Evolutionary conservation across 2,797 vertebrate species (phyloP).

Genomic region (Dicrostonyx torquatus): DNA sequence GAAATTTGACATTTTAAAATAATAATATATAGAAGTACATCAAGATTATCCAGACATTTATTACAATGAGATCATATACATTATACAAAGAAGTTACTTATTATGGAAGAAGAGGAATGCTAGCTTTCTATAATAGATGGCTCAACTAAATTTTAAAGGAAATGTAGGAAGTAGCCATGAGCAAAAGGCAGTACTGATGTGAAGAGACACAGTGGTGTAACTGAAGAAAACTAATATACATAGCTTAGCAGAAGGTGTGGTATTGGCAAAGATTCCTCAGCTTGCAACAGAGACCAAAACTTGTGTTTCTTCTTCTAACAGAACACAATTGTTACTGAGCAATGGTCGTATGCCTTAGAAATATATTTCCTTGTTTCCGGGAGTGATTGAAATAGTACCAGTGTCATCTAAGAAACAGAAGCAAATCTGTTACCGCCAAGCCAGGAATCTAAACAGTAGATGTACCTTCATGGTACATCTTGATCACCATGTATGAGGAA

Average conservation of each 20-base stretch:
- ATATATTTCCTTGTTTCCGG: neutral
- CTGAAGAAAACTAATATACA: neutral
- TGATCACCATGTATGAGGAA: neutral
- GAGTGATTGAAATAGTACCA: neutral
- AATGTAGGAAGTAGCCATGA: neutral
- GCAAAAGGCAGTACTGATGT: neutral
- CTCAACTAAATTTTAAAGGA: neutral
- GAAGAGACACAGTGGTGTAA: neutral
- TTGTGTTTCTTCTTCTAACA: neutral
- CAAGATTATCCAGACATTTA: neutral
- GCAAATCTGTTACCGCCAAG: neutral
- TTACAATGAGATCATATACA: neutral
- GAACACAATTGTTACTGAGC: neutral
- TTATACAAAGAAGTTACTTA: neutral
- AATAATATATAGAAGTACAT: neutral
- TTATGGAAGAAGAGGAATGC: neutral
- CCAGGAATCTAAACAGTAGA: neutral
- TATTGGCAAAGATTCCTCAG: neutral
- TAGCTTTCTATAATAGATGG: neutral
- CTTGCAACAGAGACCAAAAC: neutral
- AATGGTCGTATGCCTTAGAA: neutral
- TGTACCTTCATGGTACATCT: neutral
- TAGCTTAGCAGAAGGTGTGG: neutral
- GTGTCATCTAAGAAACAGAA: neutral
- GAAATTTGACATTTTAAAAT: constrained; percentile 1